Evolutionary conservation across 2,888 invertebrate genomes (phyloP), one percentile per base, ranked within the genome.

Genomic region (Prionchulus punctatus): DNA sequence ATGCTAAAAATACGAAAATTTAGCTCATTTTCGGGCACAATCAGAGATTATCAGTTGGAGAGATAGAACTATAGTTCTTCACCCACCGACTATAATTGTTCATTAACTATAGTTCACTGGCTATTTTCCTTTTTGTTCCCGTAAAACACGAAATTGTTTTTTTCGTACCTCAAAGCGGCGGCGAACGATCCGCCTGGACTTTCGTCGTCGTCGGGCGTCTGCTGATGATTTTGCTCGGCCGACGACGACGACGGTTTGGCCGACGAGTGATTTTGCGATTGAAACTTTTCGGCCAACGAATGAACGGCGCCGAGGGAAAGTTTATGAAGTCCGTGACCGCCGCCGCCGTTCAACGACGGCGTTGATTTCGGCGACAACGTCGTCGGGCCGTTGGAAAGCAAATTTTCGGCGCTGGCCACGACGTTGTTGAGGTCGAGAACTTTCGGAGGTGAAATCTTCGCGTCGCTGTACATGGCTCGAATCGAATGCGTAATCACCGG

Each of bases 171-270:
- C 45, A 58, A 30, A 2, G 55, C 58, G 23, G 18, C 43, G 23
- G 58, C 58, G 43, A 58, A 58, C 31, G 45, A 27, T 2, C 26
- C 67, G 43, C 60, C 63, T n/a, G 58, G 62, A 21, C 60, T 63
- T 1, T 63, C 65, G 21, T 57, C 60, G 4, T 58, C 60, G 2
- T 59, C 60, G 47, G 62, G 64, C 30, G 60, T 60, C 25, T 54
- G 15, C 21, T 50, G 27, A 27, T 7, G 7, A 36, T 36, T 36
- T 36, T 36, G 36, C 36, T 45, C 4, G 23, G 12, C 23, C 23
- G 23, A 45, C 7, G 18, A n/a, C 4, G 31, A 3, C n/a, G 52
- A n/a, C 23, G 27, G 4, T 15, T n/a, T n/a, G 36, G 7, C 36
- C 36, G 18, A 18, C 18, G 7, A 7, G 12, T 7, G 36, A 12